Evolutionary conservation across 2,797 vertebrate species (phyloP), one percentile per base, ranked within the genome.

Genomic region (Xiphophorus birchmanni): DNA sequence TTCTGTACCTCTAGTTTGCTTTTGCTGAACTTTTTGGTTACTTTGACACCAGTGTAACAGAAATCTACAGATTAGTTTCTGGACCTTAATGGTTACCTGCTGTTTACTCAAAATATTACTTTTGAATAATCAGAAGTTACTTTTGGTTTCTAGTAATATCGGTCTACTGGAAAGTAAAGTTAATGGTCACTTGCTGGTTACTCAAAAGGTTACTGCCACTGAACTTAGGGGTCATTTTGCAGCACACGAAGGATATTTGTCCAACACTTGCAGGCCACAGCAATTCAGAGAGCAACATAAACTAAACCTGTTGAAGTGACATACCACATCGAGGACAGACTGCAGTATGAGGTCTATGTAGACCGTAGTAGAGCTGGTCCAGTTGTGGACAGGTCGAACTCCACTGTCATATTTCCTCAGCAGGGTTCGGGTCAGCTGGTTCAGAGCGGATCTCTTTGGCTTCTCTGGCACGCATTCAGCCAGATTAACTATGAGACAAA

Each of bases 281-380:
- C 26, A 54, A 54, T 26, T 71, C 21, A 42, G 2, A 32, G 35
- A 18, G 42, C 42, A 29, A 45, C 6, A 6, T 72, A n/a, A 47
- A 3, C 15, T 52, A 32, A 50, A 48, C 44, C 48, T n/a, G 42
- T 44, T 40, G 58, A 63, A 40, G 48, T 26, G 13, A 79, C 82
- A 90, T 92, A 98, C 97, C 96, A 98, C 97, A 47, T 96, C 96
- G 4, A 98, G 89, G 13, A 97, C 93, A 4, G 97, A 96, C 72
- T 96, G 93, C 32, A 97, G 91, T 1, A 94, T 94, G 35, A 98
- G 91, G 86, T 97, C 97, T 5, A 97, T 95, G 89, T 96, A 95
- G 52, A 97, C 87, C 0, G 91, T 95, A 54, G 96, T 97, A 2
- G 95, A 56, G 69, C 92, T 90, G 2, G 93, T 95, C 97, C 96